Base-by-base conservation (phyloP, 2,888 invertebrate species). In the Tubulanus polymorphus region DNA sequence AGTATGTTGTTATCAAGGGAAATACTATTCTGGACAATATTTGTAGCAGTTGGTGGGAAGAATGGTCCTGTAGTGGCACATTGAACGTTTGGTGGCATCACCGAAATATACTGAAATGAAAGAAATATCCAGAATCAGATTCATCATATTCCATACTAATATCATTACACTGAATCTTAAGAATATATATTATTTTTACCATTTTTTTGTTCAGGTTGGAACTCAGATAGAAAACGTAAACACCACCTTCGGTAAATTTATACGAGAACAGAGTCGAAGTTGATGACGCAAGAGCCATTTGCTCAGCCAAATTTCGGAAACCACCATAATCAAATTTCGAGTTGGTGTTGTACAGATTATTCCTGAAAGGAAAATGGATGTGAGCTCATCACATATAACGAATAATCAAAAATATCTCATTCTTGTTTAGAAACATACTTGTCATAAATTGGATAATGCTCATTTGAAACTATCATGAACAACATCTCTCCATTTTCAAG, bases 301-400 rank as follows among this genome's bases (percentile, higher is more conserved):
- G 66, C 51, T 74, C 74, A 0, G 69, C 62, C 52, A 75, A 55
- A 15, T 67, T 62, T 18, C 75, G 63, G 70, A 76, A 76, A 0
- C 74, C 75, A 6, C 75, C 74, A 37, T 74, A 76, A 61, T 76
- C 76, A 66, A 76, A 76, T 52, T 71, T 55, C 15, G 57, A 63
- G 58, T 76, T 76, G 5, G 75, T 75, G 66, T 76, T 76, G 64
- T 67, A 74, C 47, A 76, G 56, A 58, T 76, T 76, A 59, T 75
- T 69, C 48, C 75, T 75, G 66, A 30, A 60, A 56, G n/a, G 35
- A 29, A 27, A 55, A 12, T 48, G 12, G 8, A 48, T 48, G 25
- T 25, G 49, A 29, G 20, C 20, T 10, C 12, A 18, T 15, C n/a
- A 45, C 5, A 8, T 45, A 26, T 23, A 27, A 2, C 25, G n/a